Evolutionary conservation across 1,140 invertebrate genomes (phyloP).

Genomic region (Sinella curviseta): DNA sequence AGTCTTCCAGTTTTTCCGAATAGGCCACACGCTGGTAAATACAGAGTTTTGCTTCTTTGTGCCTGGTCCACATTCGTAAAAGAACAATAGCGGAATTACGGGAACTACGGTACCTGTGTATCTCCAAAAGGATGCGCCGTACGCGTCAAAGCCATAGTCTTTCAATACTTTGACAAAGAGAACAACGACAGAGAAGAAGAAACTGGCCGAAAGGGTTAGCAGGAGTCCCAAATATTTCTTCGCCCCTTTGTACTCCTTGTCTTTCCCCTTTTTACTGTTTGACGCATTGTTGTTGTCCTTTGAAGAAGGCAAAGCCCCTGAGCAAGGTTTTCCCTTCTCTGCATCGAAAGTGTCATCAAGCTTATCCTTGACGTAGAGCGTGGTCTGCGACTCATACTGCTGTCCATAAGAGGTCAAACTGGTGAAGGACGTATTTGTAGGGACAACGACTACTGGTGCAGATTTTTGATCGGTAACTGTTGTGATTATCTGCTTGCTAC

Average conservation of each 20-base stretch:
- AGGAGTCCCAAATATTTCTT: constrained; percentile 42
- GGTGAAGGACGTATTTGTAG: neutral
- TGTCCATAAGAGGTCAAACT: neutral
- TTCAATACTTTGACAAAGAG: constrained; percentile 39
- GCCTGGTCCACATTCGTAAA: constrained; percentile 28
- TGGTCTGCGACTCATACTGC: neutral
- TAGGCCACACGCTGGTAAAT: constrained; percentile 45
- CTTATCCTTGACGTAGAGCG: neutral
- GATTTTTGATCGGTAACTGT: neutral
- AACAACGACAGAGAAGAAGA: constrained; percentile 42
- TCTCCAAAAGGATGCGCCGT: constrained; percentile 41
- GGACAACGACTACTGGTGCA: neutral
- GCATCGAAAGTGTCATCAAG: neutral
- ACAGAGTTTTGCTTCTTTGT: constrained; percentile 26
- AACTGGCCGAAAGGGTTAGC: constrained; percentile 37
- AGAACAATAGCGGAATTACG: constrained; percentile 39
- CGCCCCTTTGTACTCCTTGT: neutral
- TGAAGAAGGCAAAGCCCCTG: too few species aligned
- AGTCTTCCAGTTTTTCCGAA: constrained; percentile 37
- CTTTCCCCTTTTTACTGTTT: neutral
- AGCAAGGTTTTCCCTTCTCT: constrained; percentile 3
- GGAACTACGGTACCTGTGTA: constrained; percentile 35
- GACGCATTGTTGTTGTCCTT: neutral
- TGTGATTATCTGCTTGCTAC: too few species aligned
- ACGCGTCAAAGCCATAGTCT: constrained; percentile 36